Conservation (phyloP, 1,140 invertebrate genomes). For the Diuraphis noxia region DNA sequence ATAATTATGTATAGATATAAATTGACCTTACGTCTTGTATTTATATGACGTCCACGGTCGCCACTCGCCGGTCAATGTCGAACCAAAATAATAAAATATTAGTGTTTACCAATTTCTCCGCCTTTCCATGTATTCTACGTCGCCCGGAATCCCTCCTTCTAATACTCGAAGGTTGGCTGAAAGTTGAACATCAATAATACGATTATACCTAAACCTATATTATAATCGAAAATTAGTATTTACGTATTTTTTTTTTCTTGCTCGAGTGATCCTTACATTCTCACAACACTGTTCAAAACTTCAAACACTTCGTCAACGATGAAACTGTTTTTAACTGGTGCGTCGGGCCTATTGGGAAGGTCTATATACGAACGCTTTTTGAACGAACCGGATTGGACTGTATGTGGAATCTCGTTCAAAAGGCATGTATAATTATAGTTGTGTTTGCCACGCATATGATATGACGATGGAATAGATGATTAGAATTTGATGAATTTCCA, state of each 20-base stretch:
- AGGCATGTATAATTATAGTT: conserved; percentile 56
- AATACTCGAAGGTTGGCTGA: not conserved
- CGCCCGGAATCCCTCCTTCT: not conserved
- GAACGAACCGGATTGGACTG: conserved; percentile 58
- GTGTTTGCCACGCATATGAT: not conserved
- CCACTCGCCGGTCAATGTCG: not conserved
- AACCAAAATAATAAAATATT: not conserved
- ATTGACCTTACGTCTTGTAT: not conserved
- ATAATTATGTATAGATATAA: not conserved
- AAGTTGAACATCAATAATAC: not conserved
- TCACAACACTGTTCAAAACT: not conserved
- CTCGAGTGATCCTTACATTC: not conserved
- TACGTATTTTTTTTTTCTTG: not conserved
- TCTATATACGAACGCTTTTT: conserved; percentile 60
- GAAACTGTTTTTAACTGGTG: conserved; percentile 62
- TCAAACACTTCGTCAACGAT: not conserved
- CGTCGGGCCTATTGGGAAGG: conserved; percentile 64
- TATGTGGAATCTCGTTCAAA: conserved; percentile 62
- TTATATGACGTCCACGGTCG: not conserved
- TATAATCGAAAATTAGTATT: no score
- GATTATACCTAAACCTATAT: no score
- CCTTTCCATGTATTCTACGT: not conserved
- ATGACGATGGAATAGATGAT: not conserved
- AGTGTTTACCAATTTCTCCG: not conserved
- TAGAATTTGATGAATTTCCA: conserved; percentile 52